phyloP scores from a whole-genome alignment of 2,797 vertebrate genomes.

The Echeneis naucrates region DNA sequence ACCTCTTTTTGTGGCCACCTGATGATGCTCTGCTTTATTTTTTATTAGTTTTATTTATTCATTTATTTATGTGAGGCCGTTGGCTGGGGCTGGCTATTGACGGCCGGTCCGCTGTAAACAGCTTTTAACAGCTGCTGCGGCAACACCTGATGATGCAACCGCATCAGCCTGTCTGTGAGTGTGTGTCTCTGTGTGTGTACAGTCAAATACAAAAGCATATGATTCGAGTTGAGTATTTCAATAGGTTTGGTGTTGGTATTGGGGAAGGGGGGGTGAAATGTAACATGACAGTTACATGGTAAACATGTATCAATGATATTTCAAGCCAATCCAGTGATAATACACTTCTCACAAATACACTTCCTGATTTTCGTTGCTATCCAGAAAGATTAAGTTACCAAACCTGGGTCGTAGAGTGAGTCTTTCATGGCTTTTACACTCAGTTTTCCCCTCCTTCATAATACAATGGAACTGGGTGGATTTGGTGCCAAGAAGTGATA shows the following conservation, averaged over 20 bases:
- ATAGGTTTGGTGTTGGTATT: not conserved
- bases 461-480: constrained; percentile 43
- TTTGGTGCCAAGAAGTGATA: constrained; percentile 43
- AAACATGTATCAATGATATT: too few relatives aligned
- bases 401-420: constrained; percentile 38
- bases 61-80: too few relatives aligned
- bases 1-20: too few relatives aligned
- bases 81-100: too few relatives aligned
- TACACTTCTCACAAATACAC: not conserved
- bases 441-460: constrained; percentile 42
- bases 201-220: constrained; percentile 50
- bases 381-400: constrained; percentile 20
- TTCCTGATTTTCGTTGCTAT: not conserved
- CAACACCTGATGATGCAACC: too few relatives aligned
- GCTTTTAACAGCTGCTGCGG: too few relatives aligned
- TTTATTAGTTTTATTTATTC: too few relatives aligned
- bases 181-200: constrained; percentile 24
- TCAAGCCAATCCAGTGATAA: constrained; percentile 27
- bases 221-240: constrained; percentile 33
- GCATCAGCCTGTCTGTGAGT: too few relatives aligned
- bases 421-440: constrained; percentile 53
- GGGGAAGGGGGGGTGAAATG: not conserved
- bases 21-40: too few relatives aligned
- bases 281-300: too few relatives aligned
- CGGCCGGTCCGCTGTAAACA: too few relatives aligned